Evolutionary conservation across 2,888 invertebrate genomes (phyloP), one percentile per base, ranked within the genome.

Genomic region (Neelides folsomi): DNA sequence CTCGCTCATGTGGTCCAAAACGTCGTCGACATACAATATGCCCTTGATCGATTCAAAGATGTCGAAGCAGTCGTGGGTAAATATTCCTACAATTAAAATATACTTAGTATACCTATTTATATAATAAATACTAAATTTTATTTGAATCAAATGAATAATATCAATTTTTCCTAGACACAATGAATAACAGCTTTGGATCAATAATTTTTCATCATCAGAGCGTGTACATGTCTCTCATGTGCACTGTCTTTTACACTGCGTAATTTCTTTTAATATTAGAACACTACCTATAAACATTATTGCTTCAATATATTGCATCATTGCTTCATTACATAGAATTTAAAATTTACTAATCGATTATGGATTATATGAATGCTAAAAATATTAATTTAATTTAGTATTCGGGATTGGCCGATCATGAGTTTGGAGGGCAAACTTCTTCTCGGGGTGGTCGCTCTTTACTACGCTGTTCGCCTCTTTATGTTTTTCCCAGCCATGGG

Each of bases 231-330:
- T 54, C 47, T 13, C 44, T 51, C 34, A 60, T 60, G 60, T 60
- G 63, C 42, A 63, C 61, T 7, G 48, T 63, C 15, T 63, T 63
- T 60, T 63, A 63, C 61, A 63, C 63, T 7, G 61, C 63, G 20
- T 27, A 27, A 27, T 27, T 27, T 7, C 7, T 27, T 7, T 27
- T 27, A 27, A 3, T 27, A 27, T 27, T 27, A 27, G 4, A 5
- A 5, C 27, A 27, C 27, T 5, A 27, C 27, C 27, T 27, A 27
- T 27, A n/a, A n/a, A n/a, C n/a, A n/a, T 27, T 27, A 7, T 27
- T 27, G 3, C 27, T 27, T n/a, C n/a, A n/a, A n/a, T n/a, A n/a
- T n/a, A n/a, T n/a, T n/a, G n/a, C n/a, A n/a, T n/a, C n/a, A n/a
- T n/a, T n/a, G n/a, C n/a, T n/a, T n/a, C n/a, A n/a, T n/a, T n/a